phyloP scores from a whole-genome alignment of 2,113 vertebrate genomes.

The Bubo bubo region DNA sequence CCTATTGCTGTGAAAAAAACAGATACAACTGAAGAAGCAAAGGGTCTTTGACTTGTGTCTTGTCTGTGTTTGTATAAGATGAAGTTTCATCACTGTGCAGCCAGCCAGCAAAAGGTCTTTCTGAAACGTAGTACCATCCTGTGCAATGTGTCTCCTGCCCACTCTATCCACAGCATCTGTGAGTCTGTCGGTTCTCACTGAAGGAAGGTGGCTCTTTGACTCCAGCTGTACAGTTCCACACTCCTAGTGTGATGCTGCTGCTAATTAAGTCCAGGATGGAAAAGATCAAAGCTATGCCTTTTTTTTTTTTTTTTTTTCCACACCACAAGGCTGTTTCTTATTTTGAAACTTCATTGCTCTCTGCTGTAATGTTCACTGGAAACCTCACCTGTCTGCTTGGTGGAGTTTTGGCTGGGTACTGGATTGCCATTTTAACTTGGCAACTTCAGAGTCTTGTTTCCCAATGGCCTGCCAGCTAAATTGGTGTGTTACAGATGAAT shows the following conservation, averaged over 20 bases:
- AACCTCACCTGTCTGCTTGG: not conserved
- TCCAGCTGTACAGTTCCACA: not conserved
- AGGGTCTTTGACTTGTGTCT: not conserved
- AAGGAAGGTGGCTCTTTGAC: not conserved
- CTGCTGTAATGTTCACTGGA: not conserved
- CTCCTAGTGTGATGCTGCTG: not conserved
- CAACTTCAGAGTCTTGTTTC: conserved; percentile 38
- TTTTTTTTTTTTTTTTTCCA: no score
- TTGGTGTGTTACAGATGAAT: conserved; percentile 61
- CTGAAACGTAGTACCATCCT: not conserved
- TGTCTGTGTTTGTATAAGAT: not conserved
- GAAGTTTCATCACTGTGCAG: not conserved
- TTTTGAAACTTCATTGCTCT: not conserved
- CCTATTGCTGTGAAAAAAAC: not conserved
- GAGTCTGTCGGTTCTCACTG: not conserved
- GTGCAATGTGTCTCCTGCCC: not conserved
- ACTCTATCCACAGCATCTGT: accelerated
- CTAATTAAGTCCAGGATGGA: not conserved
- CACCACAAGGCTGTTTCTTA: not conserved
- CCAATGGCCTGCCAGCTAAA: conserved; percentile 62
- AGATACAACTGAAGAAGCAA: not conserved
- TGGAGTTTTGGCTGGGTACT: not conserved
- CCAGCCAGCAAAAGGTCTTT: not conserved
- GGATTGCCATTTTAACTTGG: conserved; percentile 46
- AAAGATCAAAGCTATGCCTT: not conserved